Evolutionary conservation across 35 echinoderm and acorn worm species (phyloP), one percentile per base, ranked within the genome.

Genomic region (Ptychodera flava): DNA sequence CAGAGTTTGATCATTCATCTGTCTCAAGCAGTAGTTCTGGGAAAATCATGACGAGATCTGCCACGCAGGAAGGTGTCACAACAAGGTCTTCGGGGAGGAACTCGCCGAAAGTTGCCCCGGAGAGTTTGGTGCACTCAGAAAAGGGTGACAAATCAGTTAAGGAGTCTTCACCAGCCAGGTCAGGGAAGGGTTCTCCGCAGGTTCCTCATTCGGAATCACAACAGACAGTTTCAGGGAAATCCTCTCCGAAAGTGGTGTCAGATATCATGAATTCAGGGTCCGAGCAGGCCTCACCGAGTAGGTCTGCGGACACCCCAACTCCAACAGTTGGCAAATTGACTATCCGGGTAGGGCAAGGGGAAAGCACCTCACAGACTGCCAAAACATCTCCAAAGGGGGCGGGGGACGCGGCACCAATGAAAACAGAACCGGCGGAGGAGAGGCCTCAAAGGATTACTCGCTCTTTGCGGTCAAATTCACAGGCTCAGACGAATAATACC

Each of bases 381-480:
- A 15, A 30, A 36, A 1, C 10, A 78, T 90, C 89, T 27, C 89
- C 87, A 32, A 76, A 38, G 1, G 1, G 78, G 33, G 37, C 31
- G 29, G 91, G 91, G 16, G 86, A 87, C 30, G 28, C 78, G 31
- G 77, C 78, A 38, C 28, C 35, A 77, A 29, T n/a, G 31, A 35
- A 76, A 0, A 78, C 33, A 31, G 79, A 87, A 16, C 36, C 77
- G 16, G 34, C 86, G 28, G 86, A 87, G 33, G 31, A 78, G 77
- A 87, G 34, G 79, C 28, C 80, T 33, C 80, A 83, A 34, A 83
- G 37, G 37, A n/a, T 92, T 32, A 94, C 90, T 33, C 87, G 96
- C 78, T 92, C 96, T 15, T 78, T 99, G 33, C 37, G 96, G 52
- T 99, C 96, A 31, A 97, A 97, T 81, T 94, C 95, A 10, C 85